Conservation (phyloP, 2,113 vertebrate species). For the Tringa solitaria region DNA sequence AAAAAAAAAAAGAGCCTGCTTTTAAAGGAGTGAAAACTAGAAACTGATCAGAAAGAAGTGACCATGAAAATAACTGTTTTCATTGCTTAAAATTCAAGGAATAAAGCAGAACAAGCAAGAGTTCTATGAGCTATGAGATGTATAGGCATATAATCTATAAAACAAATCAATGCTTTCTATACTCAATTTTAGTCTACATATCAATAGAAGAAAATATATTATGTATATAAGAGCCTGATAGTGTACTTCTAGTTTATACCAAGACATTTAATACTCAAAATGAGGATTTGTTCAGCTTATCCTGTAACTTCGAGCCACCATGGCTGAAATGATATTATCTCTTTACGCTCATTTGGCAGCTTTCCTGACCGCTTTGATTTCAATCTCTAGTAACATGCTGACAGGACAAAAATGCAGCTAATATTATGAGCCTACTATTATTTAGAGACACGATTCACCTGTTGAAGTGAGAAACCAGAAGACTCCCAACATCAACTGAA, state of each 20-base stretch:
- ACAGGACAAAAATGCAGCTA: slow-evolving; percentile 29
- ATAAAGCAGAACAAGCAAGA: not conserved
- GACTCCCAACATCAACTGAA: not conserved
- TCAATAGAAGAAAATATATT: not conserved
- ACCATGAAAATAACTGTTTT: not conserved
- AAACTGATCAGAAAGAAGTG: not conserved
- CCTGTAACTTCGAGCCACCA: slow-evolving; percentile 1
- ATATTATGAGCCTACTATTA: not conserved
- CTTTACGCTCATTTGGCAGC: slow-evolving; percentile 36
- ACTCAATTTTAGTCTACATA: not conserved
- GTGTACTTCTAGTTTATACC: not conserved
- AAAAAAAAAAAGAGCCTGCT: not conserved
- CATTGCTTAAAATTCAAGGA: not conserved
- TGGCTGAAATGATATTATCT: not conserved
- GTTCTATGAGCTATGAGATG: not conserved
- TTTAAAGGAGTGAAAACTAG: not conserved
- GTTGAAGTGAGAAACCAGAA: not conserved
- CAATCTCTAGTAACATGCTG: not conserved
- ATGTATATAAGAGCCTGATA: not conserved
- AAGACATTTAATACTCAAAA: not conserved
- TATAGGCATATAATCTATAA: not conserved
- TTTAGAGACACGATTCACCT: not conserved
- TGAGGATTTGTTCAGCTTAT: slow-evolving; percentile 12
- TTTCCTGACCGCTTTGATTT: slow-evolving; percentile 12
- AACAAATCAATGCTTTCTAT: not conserved